Evolutionary conservation across 2,797 vertebrate genomes (phyloP).

Genomic region (Enteromius fasciolatus): DNA sequence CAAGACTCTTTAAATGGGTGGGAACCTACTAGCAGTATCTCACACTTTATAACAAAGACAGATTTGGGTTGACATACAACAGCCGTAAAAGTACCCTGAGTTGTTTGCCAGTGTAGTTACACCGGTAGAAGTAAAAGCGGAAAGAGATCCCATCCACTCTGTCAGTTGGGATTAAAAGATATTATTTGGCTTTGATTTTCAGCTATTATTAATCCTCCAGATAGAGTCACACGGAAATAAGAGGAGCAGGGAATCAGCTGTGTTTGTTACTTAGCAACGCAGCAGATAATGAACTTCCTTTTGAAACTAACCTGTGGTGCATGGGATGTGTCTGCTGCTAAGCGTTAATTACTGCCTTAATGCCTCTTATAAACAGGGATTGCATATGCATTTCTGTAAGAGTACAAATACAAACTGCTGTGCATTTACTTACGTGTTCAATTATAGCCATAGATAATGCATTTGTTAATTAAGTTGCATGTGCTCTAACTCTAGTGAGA

Average conservation of each 20-base stretch:
- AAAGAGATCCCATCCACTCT: not conserved
- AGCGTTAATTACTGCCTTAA: slow-evolving; percentile 27
- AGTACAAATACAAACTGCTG: not conserved
- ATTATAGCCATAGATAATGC: not conserved
- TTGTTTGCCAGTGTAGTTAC: not conserved
- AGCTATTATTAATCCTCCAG: slow-evolving; percentile 48
- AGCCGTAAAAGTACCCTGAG: not conserved
- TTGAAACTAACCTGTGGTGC: slow-evolving; percentile 22
- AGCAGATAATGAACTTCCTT: slow-evolving; percentile 34
- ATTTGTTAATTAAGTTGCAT: not conserved
- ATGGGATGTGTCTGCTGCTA: slow-evolving; percentile 23
- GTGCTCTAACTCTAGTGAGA: not conserved
- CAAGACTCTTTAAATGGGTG: not conserved
- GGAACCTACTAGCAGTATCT: not conserved
- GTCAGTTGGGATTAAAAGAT: not conserved
- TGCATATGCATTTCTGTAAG: not conserved
- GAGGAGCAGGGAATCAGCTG: slow-evolving; percentile 20
- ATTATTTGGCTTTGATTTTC: slow-evolving; percentile 39
- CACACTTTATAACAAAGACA: not conserved
- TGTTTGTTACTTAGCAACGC: slow-evolving; percentile 56
- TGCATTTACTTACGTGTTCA: not conserved
- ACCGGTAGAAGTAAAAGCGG: not conserved
- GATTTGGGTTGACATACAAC: not conserved
- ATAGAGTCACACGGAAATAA: slow-evolving; percentile 32
- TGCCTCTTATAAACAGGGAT: not conserved